phyloP scores from a whole-genome alignment of 2,888 invertebrate genomes.

The Tenthredo amoena region DNA sequence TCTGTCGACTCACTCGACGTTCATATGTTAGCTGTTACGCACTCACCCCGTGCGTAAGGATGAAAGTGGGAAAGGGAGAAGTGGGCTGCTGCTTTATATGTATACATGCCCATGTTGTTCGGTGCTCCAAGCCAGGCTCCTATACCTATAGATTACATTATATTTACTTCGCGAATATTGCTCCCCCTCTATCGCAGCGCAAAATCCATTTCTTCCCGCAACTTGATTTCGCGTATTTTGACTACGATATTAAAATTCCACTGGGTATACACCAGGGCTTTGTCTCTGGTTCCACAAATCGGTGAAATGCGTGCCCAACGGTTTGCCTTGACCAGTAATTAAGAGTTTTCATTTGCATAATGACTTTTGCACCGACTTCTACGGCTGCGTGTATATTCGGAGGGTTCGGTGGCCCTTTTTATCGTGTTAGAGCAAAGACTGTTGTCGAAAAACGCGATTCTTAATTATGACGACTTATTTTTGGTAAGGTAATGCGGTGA shows the following conservation, averaged over 20 bases:
- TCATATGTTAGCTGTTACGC: conserved; percentile 77
- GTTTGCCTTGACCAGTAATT: conserved; percentile 24
- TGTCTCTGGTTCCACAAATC: conserved; percentile 26
- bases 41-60: conserved; percentile 51
- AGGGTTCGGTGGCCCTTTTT: neutral
- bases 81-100: conserved; percentile 41
- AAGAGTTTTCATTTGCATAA: conserved; percentile 44
- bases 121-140: conserved; percentile 1
- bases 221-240: neutral
- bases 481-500: neutral
- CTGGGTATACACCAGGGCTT: neutral
- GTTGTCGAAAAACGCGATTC: neutral
- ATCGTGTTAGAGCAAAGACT: neutral
- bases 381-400: neutral
- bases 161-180: conserved; percentile 47
- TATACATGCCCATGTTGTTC: conserved; percentile 28
- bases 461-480: neutral
- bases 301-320: conserved; percentile 46
- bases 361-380: conserved; percentile 3
- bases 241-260: neutral
- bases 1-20: conserved; percentile 75
- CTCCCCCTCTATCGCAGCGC: neutral
- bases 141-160: neutral
- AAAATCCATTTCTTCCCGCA: neutral
- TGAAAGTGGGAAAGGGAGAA: conserved; percentile 43